These are phyloP conservation scores for Nothobranchius kuhntae DNA, from an alignment of 2,113 vertebrate genomes.

Conservation along the genomic window DNA sequence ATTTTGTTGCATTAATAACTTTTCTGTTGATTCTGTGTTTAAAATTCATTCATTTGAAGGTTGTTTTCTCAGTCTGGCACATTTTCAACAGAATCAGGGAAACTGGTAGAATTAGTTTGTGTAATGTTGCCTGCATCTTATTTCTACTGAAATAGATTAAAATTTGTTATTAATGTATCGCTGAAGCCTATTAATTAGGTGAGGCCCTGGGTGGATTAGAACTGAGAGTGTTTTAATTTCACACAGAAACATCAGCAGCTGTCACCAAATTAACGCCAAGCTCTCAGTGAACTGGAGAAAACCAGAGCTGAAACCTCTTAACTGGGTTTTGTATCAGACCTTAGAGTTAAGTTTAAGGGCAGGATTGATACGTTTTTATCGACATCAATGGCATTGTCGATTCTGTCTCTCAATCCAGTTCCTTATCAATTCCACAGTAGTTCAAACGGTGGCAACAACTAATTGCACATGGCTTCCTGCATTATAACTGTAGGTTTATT, in stretches of 20 bases:
- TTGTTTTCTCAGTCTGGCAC: slow-evolving; percentile 1
- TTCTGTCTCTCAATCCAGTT: too few relatives aligned
- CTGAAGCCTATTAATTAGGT: slow-evolving; percentile 60
- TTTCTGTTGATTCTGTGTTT: neutral
- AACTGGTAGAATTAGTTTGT: slow-evolving; percentile 7
- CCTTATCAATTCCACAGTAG: too few relatives aligned
- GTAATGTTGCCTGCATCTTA: slow-evolving; percentile 14
- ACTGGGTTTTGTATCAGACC: neutral
- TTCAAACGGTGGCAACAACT: too few relatives aligned
- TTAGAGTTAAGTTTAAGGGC: too few relatives aligned
- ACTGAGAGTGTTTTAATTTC: slow-evolving; percentile 56
- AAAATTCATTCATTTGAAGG: neutral
- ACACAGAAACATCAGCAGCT: slow-evolving; percentile 58
- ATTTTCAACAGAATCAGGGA: slow-evolving; percentile 6
- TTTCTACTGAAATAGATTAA: slow-evolving; percentile 36
- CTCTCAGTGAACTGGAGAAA: neutral
- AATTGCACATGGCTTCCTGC: too few relatives aligned
- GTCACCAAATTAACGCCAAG: slow-evolving; percentile 33
- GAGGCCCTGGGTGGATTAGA: slow-evolving; percentile 52
- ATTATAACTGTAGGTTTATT: too few relatives aligned
- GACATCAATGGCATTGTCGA: too few relatives aligned
- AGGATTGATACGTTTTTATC: too few relatives aligned
- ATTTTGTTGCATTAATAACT: neutral
- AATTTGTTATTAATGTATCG: slow-evolving; percentile 64
- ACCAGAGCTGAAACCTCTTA: neutral